Base-by-base conservation (phyloP, 2,888 invertebrate genomes). In the Crocallis elinguaria region DNA sequence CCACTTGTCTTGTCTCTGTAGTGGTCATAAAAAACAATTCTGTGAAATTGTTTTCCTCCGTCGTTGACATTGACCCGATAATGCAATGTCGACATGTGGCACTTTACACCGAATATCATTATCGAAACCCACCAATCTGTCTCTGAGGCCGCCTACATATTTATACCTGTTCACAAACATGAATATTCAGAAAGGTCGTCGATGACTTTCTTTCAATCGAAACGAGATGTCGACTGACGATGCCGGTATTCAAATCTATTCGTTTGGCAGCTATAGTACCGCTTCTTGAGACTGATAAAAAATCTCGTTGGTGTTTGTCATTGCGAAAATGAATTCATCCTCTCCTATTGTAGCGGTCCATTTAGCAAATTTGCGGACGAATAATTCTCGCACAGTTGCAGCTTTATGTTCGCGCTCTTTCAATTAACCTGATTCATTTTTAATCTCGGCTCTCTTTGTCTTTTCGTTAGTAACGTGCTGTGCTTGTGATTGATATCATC, bases 21-120 rank as follows among this genome's bases (percentile, higher is more conserved):
- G n/a, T 71, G 73, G 71, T 71, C 62, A 69, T 66, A 69, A 70
- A 70, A 69, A 69, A 74, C 67, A 72, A 71, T 75, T 76, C 71
- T 68, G 75, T 78, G 74, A 77, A 82, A 79, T 77, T 69, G 69
- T 81, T 83, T 83, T 82, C 79, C 79, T 76, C 67, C 63, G 60
- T 62, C 39, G 44, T 43, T 45, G 84, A 76, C 88, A 86, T 84
- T 88, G 88, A 86, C 87, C 85, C 65, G 78, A 56, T 80, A 79
- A 67, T 66, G 66, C 86, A 86, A 86, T 84, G 87, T 67, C 81
- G 73, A 71, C 76, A 53, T 70, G 72, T 72, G 65, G 37, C 60
- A 46, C 64, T 64, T 63, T 64, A 66, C 65, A 61, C 69, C 66
- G 63, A 72, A 72, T 70, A 65, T 64, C 57, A 64, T 69, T 69